Evolutionary conservation across 92 coral and sea anemone species (phyloP).

Genomic region (Parazoanthus swiftii): DNA sequence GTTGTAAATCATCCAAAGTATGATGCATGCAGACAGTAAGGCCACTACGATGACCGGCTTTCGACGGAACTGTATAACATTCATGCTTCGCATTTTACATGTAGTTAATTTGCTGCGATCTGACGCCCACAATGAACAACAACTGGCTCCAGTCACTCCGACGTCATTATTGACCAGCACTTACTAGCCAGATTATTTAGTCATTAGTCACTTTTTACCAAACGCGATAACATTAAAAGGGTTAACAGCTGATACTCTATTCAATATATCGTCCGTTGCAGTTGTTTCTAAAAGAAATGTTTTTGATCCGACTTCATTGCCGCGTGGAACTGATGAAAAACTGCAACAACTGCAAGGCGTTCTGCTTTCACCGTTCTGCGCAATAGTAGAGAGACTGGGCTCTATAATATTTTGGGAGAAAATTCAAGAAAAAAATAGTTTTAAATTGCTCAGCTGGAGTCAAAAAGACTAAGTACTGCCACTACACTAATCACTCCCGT

Average conservation of each 20-base stretch:
- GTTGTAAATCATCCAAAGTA: slow-evolving; percentile 27
- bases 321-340: too few species aligned
- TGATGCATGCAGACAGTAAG: not conserved
- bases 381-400: too few species aligned
- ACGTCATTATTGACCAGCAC: not conserved
- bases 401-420: too few species aligned
- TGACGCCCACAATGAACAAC: not conserved
- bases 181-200: not conserved
- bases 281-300: not conserved
- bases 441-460: too few species aligned
- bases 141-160: not conserved
- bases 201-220: not conserved
- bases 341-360: too few species aligned
- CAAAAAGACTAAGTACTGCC: too few species aligned
- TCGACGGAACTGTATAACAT: slow-evolving; percentile 3
- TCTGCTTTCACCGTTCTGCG: too few species aligned
- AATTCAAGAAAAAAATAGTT: too few species aligned
- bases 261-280: not conserved
- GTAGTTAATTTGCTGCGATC: not conserved
- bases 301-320: too few species aligned
- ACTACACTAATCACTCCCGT: too few species aligned
- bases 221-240: not conserved
- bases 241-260: not conserved
- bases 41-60: slow-evolving; percentile 11
- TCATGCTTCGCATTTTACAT: slow-evolving; percentile 4